phyloP scores from a whole-genome alignment of 2,113 vertebrate genomes.

The Guaruba guarouba region DNA sequence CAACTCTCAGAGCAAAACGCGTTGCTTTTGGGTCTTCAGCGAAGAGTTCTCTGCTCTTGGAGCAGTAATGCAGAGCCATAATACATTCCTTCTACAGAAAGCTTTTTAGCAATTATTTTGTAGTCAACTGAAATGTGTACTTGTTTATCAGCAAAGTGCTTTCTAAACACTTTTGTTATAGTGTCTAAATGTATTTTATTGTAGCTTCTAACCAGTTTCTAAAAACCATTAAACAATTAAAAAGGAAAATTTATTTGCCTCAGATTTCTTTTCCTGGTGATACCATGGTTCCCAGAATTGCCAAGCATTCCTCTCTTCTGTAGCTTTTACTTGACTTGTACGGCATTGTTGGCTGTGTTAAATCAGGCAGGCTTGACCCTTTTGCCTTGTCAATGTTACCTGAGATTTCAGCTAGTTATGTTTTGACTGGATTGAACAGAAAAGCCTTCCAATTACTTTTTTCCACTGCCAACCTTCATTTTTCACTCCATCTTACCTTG shows the following conservation, averaged over 20 bases:
- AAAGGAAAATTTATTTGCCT: neutral
- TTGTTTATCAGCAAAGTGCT: neutral
- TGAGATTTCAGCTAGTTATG: neutral
- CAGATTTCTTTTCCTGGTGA: neutral
- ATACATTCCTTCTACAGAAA: neutral
- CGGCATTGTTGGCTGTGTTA: neutral
- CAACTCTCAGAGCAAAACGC: neutral
- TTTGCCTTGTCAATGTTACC: neutral
- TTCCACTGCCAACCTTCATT: neutral
- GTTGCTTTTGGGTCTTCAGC: neutral
- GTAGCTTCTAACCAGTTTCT: neutral
- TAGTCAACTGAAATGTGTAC: neutral
- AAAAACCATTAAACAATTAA: neutral
- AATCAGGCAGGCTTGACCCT: neutral
- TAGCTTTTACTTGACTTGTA: neutral
- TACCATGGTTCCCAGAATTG: neutral
- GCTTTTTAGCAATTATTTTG: neutral
- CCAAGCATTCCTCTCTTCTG: neutral
- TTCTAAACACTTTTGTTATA: neutral
- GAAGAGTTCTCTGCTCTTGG: neutral
- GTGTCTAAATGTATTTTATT: neutral
- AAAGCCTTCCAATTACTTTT: neutral
- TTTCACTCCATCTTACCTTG: neutral
- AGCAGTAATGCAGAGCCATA: neutral
- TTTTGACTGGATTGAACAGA: neutral